Base-by-base conservation (phyloP, 2,797 vertebrate genomes). In the Paguma larvata region DNA sequence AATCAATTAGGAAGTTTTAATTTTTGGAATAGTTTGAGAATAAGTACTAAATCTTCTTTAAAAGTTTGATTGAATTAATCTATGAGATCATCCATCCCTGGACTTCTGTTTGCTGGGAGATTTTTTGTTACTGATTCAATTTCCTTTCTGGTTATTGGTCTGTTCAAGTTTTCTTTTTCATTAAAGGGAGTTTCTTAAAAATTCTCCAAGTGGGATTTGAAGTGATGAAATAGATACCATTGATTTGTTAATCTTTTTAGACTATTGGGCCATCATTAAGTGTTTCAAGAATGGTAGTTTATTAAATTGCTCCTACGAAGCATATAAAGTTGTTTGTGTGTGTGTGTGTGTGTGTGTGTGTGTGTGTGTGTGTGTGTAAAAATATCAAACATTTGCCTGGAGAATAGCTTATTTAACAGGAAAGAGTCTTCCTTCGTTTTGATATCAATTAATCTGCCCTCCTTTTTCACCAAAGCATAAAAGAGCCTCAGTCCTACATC, bases 241-340 rank as follows among this genome's bases (percentile, higher is more conserved):
- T 84, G 32, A 8, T 79, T 85, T 41, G 70, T 79, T 88, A 94
- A 94, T 90, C 75, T 77, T 97, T 90, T 67, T 44, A 87, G 75
- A 48, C 15, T 48, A 78, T 1, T 23, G 30, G 18, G 7, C 11
- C 6, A 80, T 92, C 73, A 51, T 65, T 86, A 92, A 90, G 44
- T 53, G 12, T 79, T 98, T 85, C 73, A 63, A 72, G 34, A 88
- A 90, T 44, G 11, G 23, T 78, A 91, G 92, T 95, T 85, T 78
- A 67, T 80, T 75, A 96, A 97, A 89, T 82, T 25, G 4, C 14
- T 11, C 12, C 21, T 70, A 14, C 67, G 70, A 82, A n/a, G 14
- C 62, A 94, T 82, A 7, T 46, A 82, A 93, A 93, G 18, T 67
- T 85, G 38, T 27, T 93, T 91, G 56, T 59, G 56, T 51, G 56